These are phyloP conservation scores for Apantesis nais DNA, from an alignment of 2,888 invertebrate species.

Conservation along the genomic window DNA sequence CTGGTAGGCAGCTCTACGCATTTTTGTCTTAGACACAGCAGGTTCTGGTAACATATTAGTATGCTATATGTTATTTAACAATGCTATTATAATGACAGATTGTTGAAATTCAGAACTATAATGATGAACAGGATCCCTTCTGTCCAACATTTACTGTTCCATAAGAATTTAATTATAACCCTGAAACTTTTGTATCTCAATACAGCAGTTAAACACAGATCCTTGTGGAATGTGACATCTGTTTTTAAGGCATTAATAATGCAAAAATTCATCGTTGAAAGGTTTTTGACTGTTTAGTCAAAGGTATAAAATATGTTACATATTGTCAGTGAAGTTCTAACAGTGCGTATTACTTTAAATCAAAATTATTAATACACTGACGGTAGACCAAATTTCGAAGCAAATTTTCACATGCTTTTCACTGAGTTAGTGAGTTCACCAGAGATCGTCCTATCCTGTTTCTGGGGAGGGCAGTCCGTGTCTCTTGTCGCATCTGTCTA, in stretches of 20 bases:
- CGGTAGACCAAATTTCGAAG: too few species aligned
- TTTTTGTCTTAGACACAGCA: not conserved
- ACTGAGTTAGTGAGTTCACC: too few species aligned
- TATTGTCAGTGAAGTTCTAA: not conserved
- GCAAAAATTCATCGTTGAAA: not conserved
- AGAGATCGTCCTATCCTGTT: too few species aligned
- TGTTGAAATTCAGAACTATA: not conserved
- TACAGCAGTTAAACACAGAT: not conserved
- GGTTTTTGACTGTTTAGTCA: not conserved
- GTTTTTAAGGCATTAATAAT: not conserved
- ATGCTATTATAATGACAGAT: not conserved
- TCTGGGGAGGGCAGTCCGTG: too few species aligned
- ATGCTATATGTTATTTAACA: conserved; percentile 20
- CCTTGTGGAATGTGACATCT: not conserved
- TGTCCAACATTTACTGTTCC: not conserved
- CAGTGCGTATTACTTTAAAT: not conserved
- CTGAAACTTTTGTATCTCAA: not conserved
- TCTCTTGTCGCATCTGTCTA: too few species aligned
- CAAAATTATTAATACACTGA: not conserved
- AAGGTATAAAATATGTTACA: not conserved
- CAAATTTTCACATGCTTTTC: too few species aligned
- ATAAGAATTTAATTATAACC: not conserved
- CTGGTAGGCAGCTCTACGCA: too few species aligned
- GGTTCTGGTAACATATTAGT: conserved; percentile 16
- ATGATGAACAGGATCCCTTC: not conserved